phyloP scores from a whole-genome alignment of 92 coral and sea anemone species.

The Zoanthus sociatus region DNA sequence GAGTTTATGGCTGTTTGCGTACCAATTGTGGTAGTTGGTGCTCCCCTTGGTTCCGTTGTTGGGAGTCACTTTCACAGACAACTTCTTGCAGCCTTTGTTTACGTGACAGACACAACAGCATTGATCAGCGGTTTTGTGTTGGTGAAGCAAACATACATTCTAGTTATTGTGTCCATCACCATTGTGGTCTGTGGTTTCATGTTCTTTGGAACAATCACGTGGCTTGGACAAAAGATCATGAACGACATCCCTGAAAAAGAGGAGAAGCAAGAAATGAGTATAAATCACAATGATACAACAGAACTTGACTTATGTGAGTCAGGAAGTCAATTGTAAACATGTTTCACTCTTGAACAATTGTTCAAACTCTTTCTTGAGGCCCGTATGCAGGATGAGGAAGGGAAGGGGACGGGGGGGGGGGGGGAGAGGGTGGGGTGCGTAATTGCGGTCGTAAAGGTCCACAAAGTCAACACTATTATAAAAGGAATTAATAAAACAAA shows the following conservation, averaged over 20 bases:
- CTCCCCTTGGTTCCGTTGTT: slow-evolving; percentile 61
- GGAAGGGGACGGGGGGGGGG: too few species aligned
- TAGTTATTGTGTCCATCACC: slow-evolving; percentile 45
- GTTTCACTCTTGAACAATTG: too few species aligned
- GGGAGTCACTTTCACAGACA: slow-evolving; percentile 70
- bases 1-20: slow-evolving; percentile 82
- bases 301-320: not conserved
- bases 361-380: too few species aligned
- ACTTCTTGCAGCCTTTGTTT: slow-evolving; percentile 56
- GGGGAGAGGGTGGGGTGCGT: too few species aligned
- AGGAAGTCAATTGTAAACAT: not conserved
- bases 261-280: not conserved
- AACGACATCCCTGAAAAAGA: not conserved
- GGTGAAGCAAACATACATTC: slow-evolving; percentile 36
- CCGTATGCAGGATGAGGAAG: too few species aligned
- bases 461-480: too few species aligned
- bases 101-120: slow-evolving; percentile 58
- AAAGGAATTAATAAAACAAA: too few species aligned
- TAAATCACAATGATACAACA: not conserved
- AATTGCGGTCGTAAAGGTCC: too few species aligned
- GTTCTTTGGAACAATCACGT: slow-evolving; percentile 51
- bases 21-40: slow-evolving; percentile 61
- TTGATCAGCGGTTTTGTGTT: slow-evolving; percentile 54
- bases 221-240: slow-evolving; percentile 49
- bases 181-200: slow-evolving; percentile 54